phyloP scores from a whole-genome alignment of 1,140 invertebrate species.

The Propsilocerus akamusi region DNA sequence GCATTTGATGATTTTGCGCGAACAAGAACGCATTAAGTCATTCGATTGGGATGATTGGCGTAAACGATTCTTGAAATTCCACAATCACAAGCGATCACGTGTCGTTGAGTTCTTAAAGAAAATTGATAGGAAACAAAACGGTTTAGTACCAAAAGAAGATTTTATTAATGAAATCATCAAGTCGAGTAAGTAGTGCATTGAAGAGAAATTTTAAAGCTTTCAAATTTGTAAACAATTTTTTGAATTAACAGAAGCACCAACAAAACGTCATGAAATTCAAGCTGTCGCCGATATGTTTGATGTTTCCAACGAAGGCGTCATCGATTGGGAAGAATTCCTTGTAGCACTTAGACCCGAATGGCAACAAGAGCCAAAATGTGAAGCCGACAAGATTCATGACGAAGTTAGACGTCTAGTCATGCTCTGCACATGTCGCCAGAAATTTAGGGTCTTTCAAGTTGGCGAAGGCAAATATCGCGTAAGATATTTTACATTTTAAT shows the following conservation, averaged over 20 bases:
- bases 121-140: slow-evolving; percentile 97
- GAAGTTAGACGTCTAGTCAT: slow-evolving; percentile 43
- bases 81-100: slow-evolving; percentile 97
- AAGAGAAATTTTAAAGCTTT: background rate
- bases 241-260: slow-evolving; percentile 74
- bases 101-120: slow-evolving; percentile 96
- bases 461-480: slow-evolving; percentile 53
- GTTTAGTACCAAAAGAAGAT: slow-evolving; percentile 84
- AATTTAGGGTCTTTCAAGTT: slow-evolving; percentile 47
- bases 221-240: background rate
- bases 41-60: slow-evolving; percentile 99
- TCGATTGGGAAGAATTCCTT: slow-evolving; percentile 98
- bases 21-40: slow-evolving; percentile 84
- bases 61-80: slow-evolving; percentile 95
- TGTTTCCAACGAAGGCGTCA: slow-evolving; percentile 78
- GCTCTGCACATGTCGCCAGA: slow-evolving; percentile 44
- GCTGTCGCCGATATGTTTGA: slow-evolving; percentile 97
- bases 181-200: slow-evolving; percentile 55
- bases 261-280: slow-evolving; percentile 92
- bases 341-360: slow-evolving; percentile 88
- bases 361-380: slow-evolving; percentile 40
- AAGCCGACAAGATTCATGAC: slow-evolving; percentile 39
- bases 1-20: slow-evolving; percentile 75
- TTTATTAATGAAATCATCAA: slow-evolving; percentile 97
- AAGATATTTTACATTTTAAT: slow-evolving; percentile 12